Percentiles rank a stretch among this genome's conserved stretches.
phyloP scores from a whole-genome alignment of 2,888 invertebrate species.

The Drymonia ruficornis region DNA sequence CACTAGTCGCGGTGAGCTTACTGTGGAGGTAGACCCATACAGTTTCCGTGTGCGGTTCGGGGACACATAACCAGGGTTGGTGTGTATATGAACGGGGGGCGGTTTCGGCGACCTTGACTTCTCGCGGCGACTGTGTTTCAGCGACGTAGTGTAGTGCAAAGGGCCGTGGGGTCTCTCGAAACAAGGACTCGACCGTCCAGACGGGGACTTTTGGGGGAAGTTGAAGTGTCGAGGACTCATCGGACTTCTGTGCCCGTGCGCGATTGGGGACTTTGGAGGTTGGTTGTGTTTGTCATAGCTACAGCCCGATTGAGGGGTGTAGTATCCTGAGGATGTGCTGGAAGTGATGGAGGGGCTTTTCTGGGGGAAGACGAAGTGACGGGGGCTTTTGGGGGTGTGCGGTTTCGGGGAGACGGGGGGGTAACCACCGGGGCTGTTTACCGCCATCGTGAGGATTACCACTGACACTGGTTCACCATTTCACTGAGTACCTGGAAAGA shows the following conservation, averaged over 20 bases:
- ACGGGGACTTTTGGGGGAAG: slow-evolving; percentile 79
- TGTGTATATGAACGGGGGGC: slow-evolving; percentile 85
- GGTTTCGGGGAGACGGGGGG: slow-evolving; percentile 84
- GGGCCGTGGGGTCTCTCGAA: slow-evolving; percentile 60
- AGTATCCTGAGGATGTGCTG: slow-evolving; percentile 83
- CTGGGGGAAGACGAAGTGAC: slow-evolving; percentile 82
- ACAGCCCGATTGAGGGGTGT: slow-evolving; percentile 82
- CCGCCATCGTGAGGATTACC: slow-evolving; percentile 75
- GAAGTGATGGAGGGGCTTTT: slow-evolving; percentile 82
- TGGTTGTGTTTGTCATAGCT: slow-evolving; percentile 76
- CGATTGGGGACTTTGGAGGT: slow-evolving; percentile 79
- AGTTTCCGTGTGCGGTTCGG: slow-evolving; percentile 75
- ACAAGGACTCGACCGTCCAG: slow-evolving; percentile 75
- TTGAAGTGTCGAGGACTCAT: slow-evolving; percentile 86
- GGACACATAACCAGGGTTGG: slow-evolving; percentile 86
- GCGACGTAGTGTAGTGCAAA: slow-evolving; percentile 70
- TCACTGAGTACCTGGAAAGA: slow-evolving; percentile 65
- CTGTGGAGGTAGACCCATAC: slow-evolving; percentile 77
- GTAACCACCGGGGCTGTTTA: slow-evolving; percentile 85
- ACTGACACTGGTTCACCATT: slow-evolving; percentile 48
- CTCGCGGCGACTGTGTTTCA: slow-evolving; percentile 72
- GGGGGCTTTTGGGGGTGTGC: slow-evolving; percentile 82
- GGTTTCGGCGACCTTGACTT: slow-evolving; percentile 78
- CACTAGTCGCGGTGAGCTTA: slow-evolving; percentile 70
- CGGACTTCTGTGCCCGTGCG: slow-evolving; percentile 84